Percentiles rank a stretch among this genome's conserved stretches.
Conservation (phyloP, 2,113 vertebrate genomes). For the Propithecus coquereli region DNA sequence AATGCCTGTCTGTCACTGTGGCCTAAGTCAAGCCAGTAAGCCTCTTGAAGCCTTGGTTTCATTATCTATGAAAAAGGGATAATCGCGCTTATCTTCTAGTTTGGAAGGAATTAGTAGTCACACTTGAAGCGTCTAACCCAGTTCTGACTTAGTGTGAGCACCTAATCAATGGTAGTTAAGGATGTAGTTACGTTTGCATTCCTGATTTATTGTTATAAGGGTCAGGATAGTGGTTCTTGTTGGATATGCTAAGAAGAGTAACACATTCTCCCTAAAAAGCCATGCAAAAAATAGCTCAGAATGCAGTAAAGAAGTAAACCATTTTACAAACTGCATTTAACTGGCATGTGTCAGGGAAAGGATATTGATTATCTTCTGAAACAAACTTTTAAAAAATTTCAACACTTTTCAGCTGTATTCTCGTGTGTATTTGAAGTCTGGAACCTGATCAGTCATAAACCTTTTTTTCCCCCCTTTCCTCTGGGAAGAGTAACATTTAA, state of each 20-base stretch:
- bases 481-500: not conserved
- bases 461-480: not conserved
- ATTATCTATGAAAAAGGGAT: not conserved
- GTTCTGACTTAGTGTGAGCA: not conserved
- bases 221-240: not conserved
- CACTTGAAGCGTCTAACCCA: not conserved
- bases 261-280: not conserved
- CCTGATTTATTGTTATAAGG: not conserved
- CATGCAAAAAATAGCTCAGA: not conserved
- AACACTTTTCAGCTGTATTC: not conserved
- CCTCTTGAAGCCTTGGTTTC: not conserved
- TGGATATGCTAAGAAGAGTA: not conserved
- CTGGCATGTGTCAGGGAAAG: not conserved
- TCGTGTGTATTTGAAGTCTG: not conserved
- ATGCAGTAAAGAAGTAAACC: not conserved
- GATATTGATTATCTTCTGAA: not conserved
- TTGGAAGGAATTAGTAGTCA: not conserved
- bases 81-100: not conserved
- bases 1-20: not conserved
- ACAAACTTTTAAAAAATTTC: not conserved
- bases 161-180: not conserved
- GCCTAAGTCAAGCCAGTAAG: not conserved
- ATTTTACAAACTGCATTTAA: not conserved
- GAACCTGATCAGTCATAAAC: fast-evolving
- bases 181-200: not conserved